A percentile compares a stretch with the other conserved stretches of the same genome.
Conservation (phyloP, 2,113 vertebrate species). For the Sturnira hondurensis region DNA sequence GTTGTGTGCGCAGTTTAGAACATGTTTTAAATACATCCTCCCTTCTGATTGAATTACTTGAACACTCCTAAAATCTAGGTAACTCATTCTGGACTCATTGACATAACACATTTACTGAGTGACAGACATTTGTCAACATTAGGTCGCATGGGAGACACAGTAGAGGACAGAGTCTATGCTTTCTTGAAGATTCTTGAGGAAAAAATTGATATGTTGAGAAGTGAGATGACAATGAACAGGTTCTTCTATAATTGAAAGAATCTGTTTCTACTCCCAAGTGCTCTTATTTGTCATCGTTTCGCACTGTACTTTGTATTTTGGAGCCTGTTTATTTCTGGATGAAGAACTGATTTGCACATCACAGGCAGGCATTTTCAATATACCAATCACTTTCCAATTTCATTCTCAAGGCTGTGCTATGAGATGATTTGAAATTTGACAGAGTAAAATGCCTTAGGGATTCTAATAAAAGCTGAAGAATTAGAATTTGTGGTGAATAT, state of each 20-base stretch:
- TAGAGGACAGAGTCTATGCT: background rate
- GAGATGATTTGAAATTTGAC: constrained; percentile 69
- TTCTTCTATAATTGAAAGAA: background rate
- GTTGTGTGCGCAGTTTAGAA: background rate
- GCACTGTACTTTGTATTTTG: background rate
- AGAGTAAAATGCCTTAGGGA: constrained; percentile 68
- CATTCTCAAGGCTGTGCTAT: constrained; percentile 56
- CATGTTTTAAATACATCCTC: background rate
- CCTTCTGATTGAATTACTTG: background rate
- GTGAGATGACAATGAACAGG: background rate
- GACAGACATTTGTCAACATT: background rate
- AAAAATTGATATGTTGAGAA: background rate
- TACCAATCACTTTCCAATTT: constrained; percentile 55
- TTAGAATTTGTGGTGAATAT: constrained; percentile 56
- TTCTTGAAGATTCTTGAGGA: background rate
- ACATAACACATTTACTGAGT: background rate
- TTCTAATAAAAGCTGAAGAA: constrained; percentile 53
- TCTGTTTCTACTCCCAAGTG: background rate
- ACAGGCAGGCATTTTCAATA: constrained; percentile 31
- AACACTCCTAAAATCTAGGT: background rate
- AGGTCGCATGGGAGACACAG: background rate
- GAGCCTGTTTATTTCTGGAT: background rate
- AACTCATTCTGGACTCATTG: background rate
- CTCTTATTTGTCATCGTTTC: background rate
- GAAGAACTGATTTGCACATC: background rate